These are phyloP conservation scores for Enteromius viviparus DNA, from an alignment of 2,797 vertebrate species.

Conservation along the genomic window DNA sequence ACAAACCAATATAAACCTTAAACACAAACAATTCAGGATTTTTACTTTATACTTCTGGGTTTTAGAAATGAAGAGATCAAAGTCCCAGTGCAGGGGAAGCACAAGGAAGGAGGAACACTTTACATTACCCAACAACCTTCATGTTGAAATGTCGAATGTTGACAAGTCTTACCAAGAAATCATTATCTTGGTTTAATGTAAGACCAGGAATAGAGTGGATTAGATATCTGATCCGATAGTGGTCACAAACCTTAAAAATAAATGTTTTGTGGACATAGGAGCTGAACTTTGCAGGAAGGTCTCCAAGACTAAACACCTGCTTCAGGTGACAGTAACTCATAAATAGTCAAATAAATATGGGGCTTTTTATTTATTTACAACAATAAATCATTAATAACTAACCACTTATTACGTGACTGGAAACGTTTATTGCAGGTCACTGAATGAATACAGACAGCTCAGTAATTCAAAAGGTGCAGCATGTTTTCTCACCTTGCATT, in stretches of 20 bases:
- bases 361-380: background rate
- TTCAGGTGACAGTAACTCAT: background rate
- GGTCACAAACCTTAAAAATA: background rate
- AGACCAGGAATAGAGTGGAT: background rate
- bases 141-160: background rate
- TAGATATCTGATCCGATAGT: background rate
- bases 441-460: background rate
- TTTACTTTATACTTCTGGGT: background rate
- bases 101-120: slow-evolving; percentile 3
- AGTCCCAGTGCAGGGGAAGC: background rate
- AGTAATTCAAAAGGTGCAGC: background rate
- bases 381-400: background rate
- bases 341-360: background rate
- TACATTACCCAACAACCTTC: background rate
- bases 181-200: background rate
- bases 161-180: no score
- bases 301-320: background rate
- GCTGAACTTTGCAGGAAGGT: background rate
- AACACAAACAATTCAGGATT: background rate
- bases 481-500: background rate
- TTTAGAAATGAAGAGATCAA: background rate
- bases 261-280: background rate
- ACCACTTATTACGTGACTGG: background rate
- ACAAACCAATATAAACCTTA: background rate
- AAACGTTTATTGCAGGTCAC: background rate